Evolutionary conservation across 2,113 vertebrate genomes (phyloP).

Genomic region (Euleptes europaea): DNA sequence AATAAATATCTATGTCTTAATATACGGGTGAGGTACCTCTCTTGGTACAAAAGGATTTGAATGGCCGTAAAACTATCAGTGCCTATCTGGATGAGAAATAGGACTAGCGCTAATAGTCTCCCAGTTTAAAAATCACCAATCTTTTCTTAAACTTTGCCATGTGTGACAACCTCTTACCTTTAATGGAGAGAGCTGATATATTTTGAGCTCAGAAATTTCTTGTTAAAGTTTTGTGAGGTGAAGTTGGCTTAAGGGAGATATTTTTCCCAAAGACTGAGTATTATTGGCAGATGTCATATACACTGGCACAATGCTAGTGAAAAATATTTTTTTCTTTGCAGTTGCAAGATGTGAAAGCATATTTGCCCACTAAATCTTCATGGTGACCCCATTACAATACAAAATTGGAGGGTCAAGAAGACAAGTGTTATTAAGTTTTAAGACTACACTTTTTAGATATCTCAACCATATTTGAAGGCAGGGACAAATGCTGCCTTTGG

Average conservation of each 20-base stretch:
- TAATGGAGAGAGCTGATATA: conserved; percentile 30
- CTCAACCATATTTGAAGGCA: background rate
- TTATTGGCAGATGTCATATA: conserved; percentile 42
- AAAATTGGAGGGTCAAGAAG: background rate
- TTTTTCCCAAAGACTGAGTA: conserved; percentile 58
- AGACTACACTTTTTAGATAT: background rate
- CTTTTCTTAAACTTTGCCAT: background rate
- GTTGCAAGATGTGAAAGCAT: conserved; percentile 26
- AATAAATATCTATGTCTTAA: background rate
- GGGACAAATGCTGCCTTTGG: background rate
- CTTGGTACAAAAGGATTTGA: background rate
- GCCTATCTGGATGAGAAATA: background rate
- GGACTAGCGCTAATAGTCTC: background rate
- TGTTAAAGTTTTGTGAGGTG: conserved; percentile 73
- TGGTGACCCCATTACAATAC: conserved; percentile 7
- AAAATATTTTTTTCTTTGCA: conserved; percentile 57
- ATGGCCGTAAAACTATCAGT: background rate
- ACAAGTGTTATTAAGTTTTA: background rate
- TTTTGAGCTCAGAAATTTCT: conserved; percentile 53
- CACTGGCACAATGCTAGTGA: conserved; percentile 49
- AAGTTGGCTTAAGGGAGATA: conserved; percentile 53
- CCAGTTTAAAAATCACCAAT: background rate
- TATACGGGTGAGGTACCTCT: background rate
- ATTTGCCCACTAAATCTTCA: conserved; percentile 46
- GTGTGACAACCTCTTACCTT: conserved; percentile 10